Evolutionary conservation across 2,113 vertebrate species (phyloP), one percentile per base, ranked within the genome.

Genomic region (Sinocyclocheilus grahami): DNA sequence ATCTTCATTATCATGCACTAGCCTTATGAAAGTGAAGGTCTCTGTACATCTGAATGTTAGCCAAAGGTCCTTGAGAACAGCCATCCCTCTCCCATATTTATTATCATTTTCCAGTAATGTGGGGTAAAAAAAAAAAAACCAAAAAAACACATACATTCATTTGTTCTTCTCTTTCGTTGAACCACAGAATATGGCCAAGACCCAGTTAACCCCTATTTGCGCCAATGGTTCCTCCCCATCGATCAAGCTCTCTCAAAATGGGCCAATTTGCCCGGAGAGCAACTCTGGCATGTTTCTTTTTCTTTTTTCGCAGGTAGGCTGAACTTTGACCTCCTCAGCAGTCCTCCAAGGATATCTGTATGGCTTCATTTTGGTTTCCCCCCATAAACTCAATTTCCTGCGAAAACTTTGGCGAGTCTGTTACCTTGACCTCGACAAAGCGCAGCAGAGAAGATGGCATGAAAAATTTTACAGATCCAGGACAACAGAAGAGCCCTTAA

Each of bases 121-220:
- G 77, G 84, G 18, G 39, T 67, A 63, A 91, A 90, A 90, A 91
- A 90, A 90, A 91, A 86, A 80, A 89, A 39, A 39, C 39, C 2
- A 9, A 42, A 10, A 10, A 12, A 11, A 11, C 10, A 91, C 90
- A 89, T 76, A 58, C 74, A 89, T 88, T 90, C 74, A 87, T 87
- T 89, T 90, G 89, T 85, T 87, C 46, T 91, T 78, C 87, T 88
- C 89, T 89, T 90, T 84, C 62, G 27, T 60, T 55, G 86, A 86
- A 85, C 86, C 82, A 81, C 87, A 86, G 51, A 79, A 79, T 39
- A 58, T 78, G 65, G 10, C 51, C 2, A 42, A 83, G 90, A 93
- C 89, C 87, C 78, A 37, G 84, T 89, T 93, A 93, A 95, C 94
- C 93, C 87, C 92, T 89, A 92, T 94, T 94, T 93, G 92, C 90